Base-by-base conservation (phyloP, 2,797 vertebrate genomes). In the Danio tinwini region DNA sequence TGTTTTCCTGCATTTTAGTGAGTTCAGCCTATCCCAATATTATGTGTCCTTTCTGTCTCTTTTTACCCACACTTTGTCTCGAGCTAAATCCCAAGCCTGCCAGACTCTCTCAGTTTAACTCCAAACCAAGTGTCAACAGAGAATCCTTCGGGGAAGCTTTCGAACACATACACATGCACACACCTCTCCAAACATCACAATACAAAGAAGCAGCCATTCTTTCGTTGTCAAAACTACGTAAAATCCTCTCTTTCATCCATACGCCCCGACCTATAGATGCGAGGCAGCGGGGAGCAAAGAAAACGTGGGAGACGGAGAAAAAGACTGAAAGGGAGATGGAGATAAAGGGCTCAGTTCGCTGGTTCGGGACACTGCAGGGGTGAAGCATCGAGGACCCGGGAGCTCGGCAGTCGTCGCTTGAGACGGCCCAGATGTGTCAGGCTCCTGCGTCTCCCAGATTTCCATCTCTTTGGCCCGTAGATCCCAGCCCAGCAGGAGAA, bases 211-310 rank as follows among this genome's bases (percentile, higher is more conserved):
- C n/a, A 71, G 69, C 69, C 50, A 55, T 80, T 78, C 76, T 78
- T 55, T 62, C 67, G 11, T 59, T 78, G 65, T 77, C 75, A 78
- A 70, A 70, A 52, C 6, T 55, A 70, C 69, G 65, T 70, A 61
- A 78, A 78, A 78, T 78, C 76, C 65, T 78, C 45, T 61, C 67
- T 78, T 78, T 78, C 67, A 70, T 78, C 55, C 76, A 62, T 70
- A 62, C 47, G 56, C 67, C 8, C 47, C 76, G 47, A 71, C 56
- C 67, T 78, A 89, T 89, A 87, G 84, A 49, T 29, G 17, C 37
- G 17, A 72, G 68, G 37, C 47, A 78, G 75, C 53, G 13, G 61
- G 75, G 44, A 64, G 63, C 11, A 44, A 58, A 61, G 21, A 52
- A 59, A 61, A 53, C 13, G 61, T 52, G 53, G 49, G 80, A 61